Percentiles rank a stretch among this genome's conserved stretches.
phyloP scores from a whole-genome alignment of 2,113 vertebrate genomes.

The Cyprinodon tularosa region DNA sequence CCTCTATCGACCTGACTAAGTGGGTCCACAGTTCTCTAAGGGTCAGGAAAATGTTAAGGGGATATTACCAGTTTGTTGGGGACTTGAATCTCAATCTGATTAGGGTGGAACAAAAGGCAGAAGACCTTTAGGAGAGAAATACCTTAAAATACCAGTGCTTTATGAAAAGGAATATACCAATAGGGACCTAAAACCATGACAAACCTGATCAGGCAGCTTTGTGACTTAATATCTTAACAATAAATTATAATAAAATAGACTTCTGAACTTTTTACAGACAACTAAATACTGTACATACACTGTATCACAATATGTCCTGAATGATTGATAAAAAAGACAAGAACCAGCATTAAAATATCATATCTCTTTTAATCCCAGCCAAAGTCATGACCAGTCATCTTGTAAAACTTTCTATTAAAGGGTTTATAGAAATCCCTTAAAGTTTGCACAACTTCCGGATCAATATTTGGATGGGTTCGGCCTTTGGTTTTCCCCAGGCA shows the following conservation, averaged over 20 bases:
- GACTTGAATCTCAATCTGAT: slow-evolving; percentile 44
- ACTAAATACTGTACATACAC: slow-evolving; percentile 72
- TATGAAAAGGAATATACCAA: slow-evolving; percentile 43
- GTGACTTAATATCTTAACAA: slow-evolving; percentile 95
- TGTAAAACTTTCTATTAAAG: slow-evolving; percentile 93
- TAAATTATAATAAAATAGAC: slow-evolving; percentile 99
- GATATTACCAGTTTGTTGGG: slow-evolving; percentile 62
- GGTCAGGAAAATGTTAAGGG: slow-evolving; percentile 75
- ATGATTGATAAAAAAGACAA: slow-evolving; percentile 39
- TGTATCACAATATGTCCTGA: slow-evolving; percentile 76
- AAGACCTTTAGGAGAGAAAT: slow-evolving; percentile 34
- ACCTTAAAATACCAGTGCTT: slow-evolving; percentile 91
- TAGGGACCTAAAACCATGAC: slow-evolving; percentile 64
- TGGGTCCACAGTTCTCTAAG: slow-evolving; percentile 58
- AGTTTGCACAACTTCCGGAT: slow-evolving; percentile 83
- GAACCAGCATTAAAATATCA: slow-evolving; percentile 37
- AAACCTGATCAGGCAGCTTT: slow-evolving; percentile 88
- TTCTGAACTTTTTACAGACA: slow-evolving; percentile 96
- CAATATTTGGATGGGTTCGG: slow-evolving; percentile 89
- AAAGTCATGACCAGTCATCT: slow-evolving; percentile 89
- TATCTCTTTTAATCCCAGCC: slow-evolving; percentile 81
- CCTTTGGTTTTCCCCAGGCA: slow-evolving; percentile 94
- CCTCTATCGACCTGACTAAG: slow-evolving; percentile 69
- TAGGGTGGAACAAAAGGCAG: slow-evolving; percentile 19
- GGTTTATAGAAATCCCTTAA: slow-evolving; percentile 91